These are phyloP conservation scores for Neopipo cinnamomea DNA, from an alignment of 2,113 vertebrate genomes.

Conservation along the genomic window DNA sequence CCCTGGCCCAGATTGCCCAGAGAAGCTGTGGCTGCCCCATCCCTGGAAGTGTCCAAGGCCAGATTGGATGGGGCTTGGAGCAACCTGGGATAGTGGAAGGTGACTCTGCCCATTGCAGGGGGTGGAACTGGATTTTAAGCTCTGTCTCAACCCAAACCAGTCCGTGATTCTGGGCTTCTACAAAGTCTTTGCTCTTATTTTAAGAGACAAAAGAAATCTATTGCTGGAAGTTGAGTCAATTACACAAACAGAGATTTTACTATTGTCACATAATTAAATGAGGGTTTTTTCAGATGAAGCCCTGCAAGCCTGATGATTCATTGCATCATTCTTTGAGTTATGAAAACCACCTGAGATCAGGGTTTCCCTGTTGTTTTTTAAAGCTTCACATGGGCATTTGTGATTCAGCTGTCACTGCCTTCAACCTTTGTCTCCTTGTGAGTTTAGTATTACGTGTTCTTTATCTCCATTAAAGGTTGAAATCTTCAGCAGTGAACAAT, in stretches of 20 bases:
- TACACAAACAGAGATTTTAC: accelerated
- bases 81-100: neutral
- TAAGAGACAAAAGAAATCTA: accelerated
- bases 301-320: neutral
- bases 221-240: neutral
- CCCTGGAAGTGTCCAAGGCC: neutral
- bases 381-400: neutral
- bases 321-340: accelerated
- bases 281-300: neutral
- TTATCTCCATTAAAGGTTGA: conserved; percentile 32
- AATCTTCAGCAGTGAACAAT: neutral
- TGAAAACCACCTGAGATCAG: neutral
- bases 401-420: accelerated
- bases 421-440: accelerated
- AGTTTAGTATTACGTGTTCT: accelerated
- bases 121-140: accelerated
- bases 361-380: accelerated
- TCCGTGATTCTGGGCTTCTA: accelerated
- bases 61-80: neutral
- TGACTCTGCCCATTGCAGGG: neutral
- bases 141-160: neutral
- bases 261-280: accelerated
- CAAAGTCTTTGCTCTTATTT: neutral
- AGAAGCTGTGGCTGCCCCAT: neutral
- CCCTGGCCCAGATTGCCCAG: accelerated